A percentile compares a stretch with the other conserved stretches of the same genome.
These are phyloP conservation scores for Periparus ater DNA, from an alignment of 2,797 vertebrate genomes.

Conservation along the genomic window DNA sequence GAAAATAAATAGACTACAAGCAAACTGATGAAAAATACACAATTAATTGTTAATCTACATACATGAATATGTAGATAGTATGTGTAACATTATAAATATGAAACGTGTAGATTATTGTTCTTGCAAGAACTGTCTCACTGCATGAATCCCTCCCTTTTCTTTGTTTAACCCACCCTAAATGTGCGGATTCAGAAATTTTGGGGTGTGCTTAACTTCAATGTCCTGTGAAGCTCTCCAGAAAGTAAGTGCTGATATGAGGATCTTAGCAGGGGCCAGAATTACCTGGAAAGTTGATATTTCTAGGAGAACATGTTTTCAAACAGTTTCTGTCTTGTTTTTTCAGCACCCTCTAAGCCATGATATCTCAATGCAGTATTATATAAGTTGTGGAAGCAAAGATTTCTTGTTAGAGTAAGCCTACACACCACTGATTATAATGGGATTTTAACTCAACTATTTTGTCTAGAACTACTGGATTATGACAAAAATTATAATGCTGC, in stretches of 20 bases:
- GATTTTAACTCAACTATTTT: not conserved
- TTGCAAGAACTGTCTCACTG: not conserved
- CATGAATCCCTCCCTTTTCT: not conserved
- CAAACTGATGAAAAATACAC: not conserved
- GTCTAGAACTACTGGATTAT: not conserved
- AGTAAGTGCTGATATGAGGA: not conserved
- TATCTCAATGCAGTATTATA: not conserved
- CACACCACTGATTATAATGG: not conserved
- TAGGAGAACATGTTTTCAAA: not conserved
- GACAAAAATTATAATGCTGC: not conserved
- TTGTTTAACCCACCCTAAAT: not conserved
- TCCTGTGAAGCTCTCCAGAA: not conserved
- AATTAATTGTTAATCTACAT: not conserved
- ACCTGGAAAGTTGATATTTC: not conserved
- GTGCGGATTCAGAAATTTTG: not conserved
- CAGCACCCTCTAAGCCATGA: not conserved
- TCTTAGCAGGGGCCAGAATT: not conserved
- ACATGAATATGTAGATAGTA: not conserved
- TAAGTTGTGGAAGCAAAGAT: not conserved
- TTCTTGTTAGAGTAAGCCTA: not conserved
- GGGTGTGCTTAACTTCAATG: not conserved
- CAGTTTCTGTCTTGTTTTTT: not conserved
- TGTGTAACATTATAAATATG: not conserved
- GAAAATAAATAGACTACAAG: not conserved
- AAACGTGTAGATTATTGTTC: not conserved